Evolutionary conservation across 1,140 invertebrate genomes (phyloP), one percentile per base, ranked within the genome.

Genomic region (Muscidifurax raptorellus): DNA sequence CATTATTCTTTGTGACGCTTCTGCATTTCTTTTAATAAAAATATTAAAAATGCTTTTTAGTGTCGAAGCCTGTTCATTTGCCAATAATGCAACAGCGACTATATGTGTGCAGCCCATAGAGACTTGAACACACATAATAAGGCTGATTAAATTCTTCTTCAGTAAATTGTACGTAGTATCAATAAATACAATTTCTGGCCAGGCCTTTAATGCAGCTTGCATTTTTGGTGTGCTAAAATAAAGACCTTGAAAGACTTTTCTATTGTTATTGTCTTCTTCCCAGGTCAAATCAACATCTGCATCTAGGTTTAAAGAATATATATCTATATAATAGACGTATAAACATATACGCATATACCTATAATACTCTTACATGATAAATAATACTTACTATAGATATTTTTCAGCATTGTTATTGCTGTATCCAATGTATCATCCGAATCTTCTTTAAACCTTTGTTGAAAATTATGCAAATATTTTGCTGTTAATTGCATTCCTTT

Each of bases 111-210:
- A 15, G 9, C 76, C 82, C 40, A 83, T 67, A 25, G 36, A 66
- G 44, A 85, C 75, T 47, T 82, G 59, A 12, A 85, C 25, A 3
- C 75, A 36, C 40, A 86, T 40, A 9, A 86, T 3, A 25, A 83
- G 36, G 2, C 80, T 2, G 0, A 18, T 27, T 2, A 71, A 83
- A 18, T 78, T 84, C 1, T 12, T 32, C 5, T 76, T 80, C 0
- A 85, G n/a, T 3, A 85, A 47, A 32, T 83, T 85, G 27, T 85
- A 87, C 0, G 72, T 75, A 2, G 32, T 44, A 75, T 75, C 72
- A 6, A 75, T 28, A 75, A 75, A 75, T 13, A 75, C 27, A 75
- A 75, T 40, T 40, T 75, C 72, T 22, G 72, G 72, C 72, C 72
- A 75, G 0, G 30, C 30, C 3, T 40, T 25, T 13, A 75, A 22